A percentile compares a stretch with the other conserved stretches of the same genome.
Conservation (phyloP, 2,888 invertebrate genomes). For the Ormyrus pomaceus region DNA sequence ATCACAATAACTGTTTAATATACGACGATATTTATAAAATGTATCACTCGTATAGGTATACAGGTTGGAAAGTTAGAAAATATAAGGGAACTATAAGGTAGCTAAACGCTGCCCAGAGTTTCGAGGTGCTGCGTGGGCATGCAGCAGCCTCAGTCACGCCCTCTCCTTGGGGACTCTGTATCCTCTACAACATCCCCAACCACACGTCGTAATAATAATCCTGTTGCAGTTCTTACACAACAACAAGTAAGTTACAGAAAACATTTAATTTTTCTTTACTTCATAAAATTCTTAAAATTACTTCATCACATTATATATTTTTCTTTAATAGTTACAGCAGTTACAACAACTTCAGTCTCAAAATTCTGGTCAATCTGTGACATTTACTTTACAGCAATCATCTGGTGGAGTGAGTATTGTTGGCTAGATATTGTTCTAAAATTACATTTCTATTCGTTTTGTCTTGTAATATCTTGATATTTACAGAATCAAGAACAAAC, state of each 20-base stretch:
- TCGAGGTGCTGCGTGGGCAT: slow-evolving; percentile 76
- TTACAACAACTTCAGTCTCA: slow-evolving; percentile 73
- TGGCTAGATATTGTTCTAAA: background rate
- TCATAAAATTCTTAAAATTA: background rate
- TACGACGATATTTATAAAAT: background rate
- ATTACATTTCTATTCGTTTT: slow-evolving; percentile 1
- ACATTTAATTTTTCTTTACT: background rate
- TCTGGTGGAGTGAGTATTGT: slow-evolving; percentile 68
- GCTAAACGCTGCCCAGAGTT: slow-evolving; percentile 74
- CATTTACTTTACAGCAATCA: slow-evolving; percentile 74
- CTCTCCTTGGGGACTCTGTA: slow-evolving; percentile 76
- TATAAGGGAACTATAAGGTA: slow-evolving; percentile 68
- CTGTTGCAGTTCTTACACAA: slow-evolving; percentile 73
- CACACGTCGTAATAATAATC: slow-evolving; percentile 72
- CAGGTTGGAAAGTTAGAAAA: slow-evolving; percentile 46
- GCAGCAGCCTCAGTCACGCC: slow-evolving; percentile 76
- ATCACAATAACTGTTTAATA: background rate
- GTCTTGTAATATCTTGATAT: slow-evolving; percentile 19
- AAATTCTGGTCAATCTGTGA: slow-evolving; percentile 72
- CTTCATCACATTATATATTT: slow-evolving; percentile 17
- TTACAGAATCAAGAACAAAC: slow-evolving; percentile 72
- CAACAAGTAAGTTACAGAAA: slow-evolving; percentile 68
- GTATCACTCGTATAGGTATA: slow-evolving; percentile 28
- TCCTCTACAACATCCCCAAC: slow-evolving; percentile 76
- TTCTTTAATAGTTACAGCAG: slow-evolving; percentile 70